phyloP scores from a whole-genome alignment of 1,140 invertebrate species.

The Leguminivora glycinivorella region DNA sequence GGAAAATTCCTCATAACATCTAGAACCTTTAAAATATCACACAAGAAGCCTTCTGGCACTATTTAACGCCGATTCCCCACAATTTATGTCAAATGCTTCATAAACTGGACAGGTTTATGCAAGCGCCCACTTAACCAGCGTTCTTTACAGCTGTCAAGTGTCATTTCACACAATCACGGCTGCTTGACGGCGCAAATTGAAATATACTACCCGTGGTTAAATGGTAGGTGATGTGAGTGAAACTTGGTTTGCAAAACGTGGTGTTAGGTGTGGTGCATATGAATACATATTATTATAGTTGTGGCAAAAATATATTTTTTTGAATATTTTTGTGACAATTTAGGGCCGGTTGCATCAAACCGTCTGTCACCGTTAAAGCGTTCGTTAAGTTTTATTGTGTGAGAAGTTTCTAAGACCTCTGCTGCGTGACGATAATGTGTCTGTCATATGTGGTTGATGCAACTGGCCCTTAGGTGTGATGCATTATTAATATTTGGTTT shows the following conservation, averaged over 20 bases:
- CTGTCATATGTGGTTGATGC: too few relatives aligned
- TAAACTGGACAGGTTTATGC: constrained; percentile 27
- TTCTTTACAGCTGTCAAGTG: constrained; percentile 23
- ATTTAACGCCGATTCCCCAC: neutral
- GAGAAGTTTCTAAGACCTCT: too few relatives aligned
- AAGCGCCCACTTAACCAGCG: constrained; percentile 16
- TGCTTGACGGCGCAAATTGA: constrained; percentile 17
- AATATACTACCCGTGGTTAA: constrained; percentile 22
- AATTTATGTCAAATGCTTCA: constrained; percentile 21
- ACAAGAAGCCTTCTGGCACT: neutral
- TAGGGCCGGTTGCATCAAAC: too few relatives aligned
- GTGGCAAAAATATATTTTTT: neutral
- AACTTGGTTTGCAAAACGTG: neutral
- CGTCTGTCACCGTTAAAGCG: too few relatives aligned
- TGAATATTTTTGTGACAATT: too few relatives aligned
- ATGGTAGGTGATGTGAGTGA: neutral
- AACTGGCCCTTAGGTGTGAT: too few relatives aligned
- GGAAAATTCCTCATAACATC: too few relatives aligned
- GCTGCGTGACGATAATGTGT: too few relatives aligned
- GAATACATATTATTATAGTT: neutral
- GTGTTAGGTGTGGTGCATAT: neutral
- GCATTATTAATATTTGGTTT: too few relatives aligned
- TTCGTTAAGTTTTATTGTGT: too few relatives aligned
- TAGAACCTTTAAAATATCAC: too few relatives aligned
- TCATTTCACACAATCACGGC: constrained; percentile 25